phyloP scores from a whole-genome alignment of 2,888 invertebrate species.

The Xestia c-nigrum region DNA sequence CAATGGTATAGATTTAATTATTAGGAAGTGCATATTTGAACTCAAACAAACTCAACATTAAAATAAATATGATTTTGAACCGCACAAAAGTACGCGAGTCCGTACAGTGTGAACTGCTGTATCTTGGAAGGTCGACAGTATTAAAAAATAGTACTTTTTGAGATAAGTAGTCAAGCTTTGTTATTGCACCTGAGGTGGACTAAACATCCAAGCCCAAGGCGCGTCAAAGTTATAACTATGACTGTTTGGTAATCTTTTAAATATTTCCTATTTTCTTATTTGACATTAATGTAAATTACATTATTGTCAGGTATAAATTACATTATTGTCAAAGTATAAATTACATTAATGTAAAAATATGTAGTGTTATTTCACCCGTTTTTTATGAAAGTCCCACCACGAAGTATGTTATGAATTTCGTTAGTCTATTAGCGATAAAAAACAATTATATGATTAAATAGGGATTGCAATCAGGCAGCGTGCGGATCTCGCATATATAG shows the following conservation, averaged over 20 bases:
- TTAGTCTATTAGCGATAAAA: too few relatives aligned
- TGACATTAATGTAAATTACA: neutral
- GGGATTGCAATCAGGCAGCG: too few relatives aligned
- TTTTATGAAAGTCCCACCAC: too few relatives aligned
- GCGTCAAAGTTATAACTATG: neutral
- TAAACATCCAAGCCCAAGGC: neutral
- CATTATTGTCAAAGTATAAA: too few relatives aligned
- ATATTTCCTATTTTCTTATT: neutral
- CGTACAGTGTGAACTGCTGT: neutral
- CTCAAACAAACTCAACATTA: constrained; percentile 8
- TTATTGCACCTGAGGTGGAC: neutral
- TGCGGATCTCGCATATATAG: too few relatives aligned
- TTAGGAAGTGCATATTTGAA: constrained; percentile 43
- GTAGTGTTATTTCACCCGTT: too few relatives aligned
- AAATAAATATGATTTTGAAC: constrained; percentile 34
- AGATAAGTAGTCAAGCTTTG: neutral
- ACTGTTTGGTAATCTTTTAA: neutral
- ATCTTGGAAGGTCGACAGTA: neutral
- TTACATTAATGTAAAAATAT: too few relatives aligned
- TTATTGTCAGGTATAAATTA: too few relatives aligned
- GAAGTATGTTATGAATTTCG: too few relatives aligned
- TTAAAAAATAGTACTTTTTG: neutral
- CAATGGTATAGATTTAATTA: constrained; percentile 21
- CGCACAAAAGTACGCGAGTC: neutral
- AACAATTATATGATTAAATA: too few relatives aligned